Evolutionary conservation across 2,113 vertebrate species (phyloP).

Genomic region (Mirounga angustirostris): DNA sequence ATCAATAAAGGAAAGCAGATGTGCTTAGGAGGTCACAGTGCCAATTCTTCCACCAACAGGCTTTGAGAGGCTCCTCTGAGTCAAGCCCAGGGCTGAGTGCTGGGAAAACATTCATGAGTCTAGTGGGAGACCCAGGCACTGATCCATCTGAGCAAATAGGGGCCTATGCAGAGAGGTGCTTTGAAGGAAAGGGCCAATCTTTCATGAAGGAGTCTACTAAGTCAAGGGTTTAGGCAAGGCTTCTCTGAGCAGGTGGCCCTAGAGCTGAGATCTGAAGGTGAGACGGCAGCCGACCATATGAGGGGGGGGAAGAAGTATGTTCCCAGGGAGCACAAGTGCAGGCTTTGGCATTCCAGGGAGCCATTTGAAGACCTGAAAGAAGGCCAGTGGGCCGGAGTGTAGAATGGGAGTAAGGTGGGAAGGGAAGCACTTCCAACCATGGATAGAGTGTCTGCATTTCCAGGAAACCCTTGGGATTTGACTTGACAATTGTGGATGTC

Average conservation of each 20-base stretch:
- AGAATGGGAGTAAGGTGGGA: background rate
- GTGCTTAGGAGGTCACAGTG: background rate
- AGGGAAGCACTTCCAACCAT: background rate
- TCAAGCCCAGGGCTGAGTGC: background rate
- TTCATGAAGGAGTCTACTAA: background rate
- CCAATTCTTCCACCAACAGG: background rate
- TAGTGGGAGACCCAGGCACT: background rate
- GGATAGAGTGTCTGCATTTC: background rate
- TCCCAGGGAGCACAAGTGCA: fast-evolving
- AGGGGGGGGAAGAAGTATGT: background rate
- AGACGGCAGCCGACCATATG: background rate
- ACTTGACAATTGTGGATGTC: background rate
- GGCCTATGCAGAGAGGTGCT: background rate
- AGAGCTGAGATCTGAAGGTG: background rate
- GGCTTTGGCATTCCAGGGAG: background rate
- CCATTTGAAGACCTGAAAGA: background rate
- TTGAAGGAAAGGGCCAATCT: background rate
- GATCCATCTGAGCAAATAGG: background rate
- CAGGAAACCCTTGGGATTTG: background rate
- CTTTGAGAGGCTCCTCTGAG: background rate
- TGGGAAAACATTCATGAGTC: background rate
- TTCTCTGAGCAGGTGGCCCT: background rate
- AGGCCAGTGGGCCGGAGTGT: background rate
- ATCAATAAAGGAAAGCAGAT: background rate
- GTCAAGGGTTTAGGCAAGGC: background rate